Evolutionary conservation across 2,888 invertebrate species (phyloP).

Genomic region (Xiphydria camelus): DNA sequence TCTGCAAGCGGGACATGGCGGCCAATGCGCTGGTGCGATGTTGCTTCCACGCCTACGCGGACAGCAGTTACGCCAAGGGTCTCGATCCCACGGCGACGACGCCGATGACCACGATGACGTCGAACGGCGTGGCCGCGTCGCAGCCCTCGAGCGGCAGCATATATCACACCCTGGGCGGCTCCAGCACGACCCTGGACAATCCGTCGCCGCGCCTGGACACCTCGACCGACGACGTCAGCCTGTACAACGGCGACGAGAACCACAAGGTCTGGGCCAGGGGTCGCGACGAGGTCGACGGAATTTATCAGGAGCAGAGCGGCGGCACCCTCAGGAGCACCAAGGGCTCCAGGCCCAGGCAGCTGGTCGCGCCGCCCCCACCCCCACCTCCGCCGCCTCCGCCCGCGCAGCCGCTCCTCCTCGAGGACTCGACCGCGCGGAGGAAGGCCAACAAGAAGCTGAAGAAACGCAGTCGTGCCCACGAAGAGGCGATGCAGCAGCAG

Average conservation of each 20-base stretch:
- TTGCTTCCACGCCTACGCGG: constrained; percentile 97
- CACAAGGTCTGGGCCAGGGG: constrained; percentile 92
- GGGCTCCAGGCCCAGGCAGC: constrained; percentile 75
- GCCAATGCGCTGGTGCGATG: constrained; percentile 96
- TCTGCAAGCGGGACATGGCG: constrained; percentile 94
- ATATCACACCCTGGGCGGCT: constrained; percentile 56
- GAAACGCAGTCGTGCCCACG: constrained; percentile 46
- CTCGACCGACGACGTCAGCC: constrained; percentile 76
- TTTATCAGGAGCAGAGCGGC: constrained; percentile 66
- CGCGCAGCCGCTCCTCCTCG: constrained; percentile 43
- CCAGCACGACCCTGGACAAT: constrained; percentile 56
- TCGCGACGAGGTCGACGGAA: constrained; percentile 72
- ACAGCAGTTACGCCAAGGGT: constrained; percentile 85
- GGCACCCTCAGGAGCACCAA: constrained; percentile 60
- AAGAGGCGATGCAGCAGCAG: constrained; percentile 43
- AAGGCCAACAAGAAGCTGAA: constrained; percentile 50
- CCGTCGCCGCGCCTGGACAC: constrained; percentile 56
- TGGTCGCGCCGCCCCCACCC: constrained; percentile 77
- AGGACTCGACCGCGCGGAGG: constrained; percentile 47
- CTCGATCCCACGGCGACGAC: constrained; percentile 53
- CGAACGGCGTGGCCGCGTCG: constrained; percentile 44
- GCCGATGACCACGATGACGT: constrained; percentile 38
- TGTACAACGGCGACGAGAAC: constrained; percentile 89
- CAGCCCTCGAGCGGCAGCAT: constrained; percentile 40
- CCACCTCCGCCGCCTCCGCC: constrained; percentile 62